These are phyloP conservation scores for Microlaimidae sp. DNA, from an alignment of 2,888 invertebrate genomes.

Conservation along the genomic window DNA sequence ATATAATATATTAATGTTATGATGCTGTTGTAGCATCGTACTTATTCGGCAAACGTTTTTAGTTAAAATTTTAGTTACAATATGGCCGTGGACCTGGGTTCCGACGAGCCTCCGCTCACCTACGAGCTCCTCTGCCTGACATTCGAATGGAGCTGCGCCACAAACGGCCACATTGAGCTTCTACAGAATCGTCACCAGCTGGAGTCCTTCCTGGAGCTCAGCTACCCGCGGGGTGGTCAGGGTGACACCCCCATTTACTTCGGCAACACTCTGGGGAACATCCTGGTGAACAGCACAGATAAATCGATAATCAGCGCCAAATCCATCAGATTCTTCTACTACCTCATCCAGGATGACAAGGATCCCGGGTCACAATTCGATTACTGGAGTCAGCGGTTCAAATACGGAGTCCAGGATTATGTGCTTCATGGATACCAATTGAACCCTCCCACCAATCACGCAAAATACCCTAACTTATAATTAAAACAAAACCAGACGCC, in stretches of 20 bases:
- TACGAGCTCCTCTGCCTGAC: constrained; percentile 62
- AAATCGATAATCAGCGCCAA: neutral
- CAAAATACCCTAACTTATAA: too few relatives aligned
- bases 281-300: neutral
- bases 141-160: constrained; percentile 30
- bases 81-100: neutral
- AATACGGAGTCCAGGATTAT: neutral
- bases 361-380: neutral
- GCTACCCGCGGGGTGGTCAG: constrained; percentile 29
- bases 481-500: too few relatives aligned
- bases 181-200: constrained; percentile 48
- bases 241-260: constrained; percentile 34
- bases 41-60: too few relatives aligned
- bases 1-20: too few relatives aligned
- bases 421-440: neutral
- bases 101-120: neutral
- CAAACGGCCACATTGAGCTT: constrained; percentile 31
- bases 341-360: neutral
- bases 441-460: too few relatives aligned
- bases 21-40: too few relatives aligned
- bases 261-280: constrained; percentile 27
- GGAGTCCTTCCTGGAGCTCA: constrained; percentile 18
- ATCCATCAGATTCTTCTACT: neutral
- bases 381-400: neutral
- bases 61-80: neutral